Base-by-base conservation (phyloP, 2,888 invertebrate species). In the Spicauda simplicius region DNA sequence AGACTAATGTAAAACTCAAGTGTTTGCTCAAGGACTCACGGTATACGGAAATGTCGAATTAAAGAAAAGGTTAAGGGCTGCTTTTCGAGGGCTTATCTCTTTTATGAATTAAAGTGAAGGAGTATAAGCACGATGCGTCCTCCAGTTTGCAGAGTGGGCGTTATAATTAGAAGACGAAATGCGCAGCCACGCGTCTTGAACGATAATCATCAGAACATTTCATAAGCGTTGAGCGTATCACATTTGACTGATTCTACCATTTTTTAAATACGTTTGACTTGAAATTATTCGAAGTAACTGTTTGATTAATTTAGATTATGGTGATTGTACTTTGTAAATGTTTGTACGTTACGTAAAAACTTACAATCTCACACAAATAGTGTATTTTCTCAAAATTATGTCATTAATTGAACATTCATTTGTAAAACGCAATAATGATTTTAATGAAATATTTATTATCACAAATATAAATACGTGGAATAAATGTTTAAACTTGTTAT, bases 161-260 rank as follows among this genome's bases (percentile, higher is more conserved):
- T 81, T 84, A 87, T 91, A 91, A 92, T 92, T 90, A 91, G 89
- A 84, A 81, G 81, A 83, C 82, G 86, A 87, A 89, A 92, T 92
- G 91, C 91, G 86, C 84, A 83, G 84, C 85, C 91, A 91, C 90
- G 91, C 85, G 84, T 82, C 85, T 82, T 77, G 76, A 77, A 81
- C 81, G 81, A 80, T 83, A 83, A 84, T 83, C 79, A 80, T 73
- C 68, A 84, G 78, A 72, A 71, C 72, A 83, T 82, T 80, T 74
- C 73, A 82, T 61, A 76, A 76, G 78, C 78, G 72, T 59, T 48
- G n/a, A 68, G 72, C 72, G 65, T 55, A 50, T 50, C 41, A 14
- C 14, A 14, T 41, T 41, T 14, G 10, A 12, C 14, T 2, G 14
- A 14, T 8, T 11, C 5, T 11, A 3, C 2, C 4, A 7, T 11